Percentiles rank a stretch among this genome's conserved stretches.
phyloP scores from a whole-genome alignment of 2,797 vertebrate species.

The Tachyglossus aculeatus region DNA sequence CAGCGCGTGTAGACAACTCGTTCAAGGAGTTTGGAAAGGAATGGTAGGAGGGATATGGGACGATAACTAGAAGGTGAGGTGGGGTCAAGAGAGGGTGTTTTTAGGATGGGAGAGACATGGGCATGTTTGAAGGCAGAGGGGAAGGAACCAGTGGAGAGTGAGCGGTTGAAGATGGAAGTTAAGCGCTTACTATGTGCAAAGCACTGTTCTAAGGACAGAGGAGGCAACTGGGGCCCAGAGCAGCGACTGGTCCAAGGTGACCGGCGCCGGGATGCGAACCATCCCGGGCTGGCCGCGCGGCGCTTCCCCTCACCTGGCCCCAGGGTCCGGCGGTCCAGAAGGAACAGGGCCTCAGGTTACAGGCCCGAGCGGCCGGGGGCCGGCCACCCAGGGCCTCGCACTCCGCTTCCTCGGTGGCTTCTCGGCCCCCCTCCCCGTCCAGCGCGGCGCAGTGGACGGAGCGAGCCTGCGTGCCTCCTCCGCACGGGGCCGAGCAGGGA shows the following conservation, averaged over 20 bases:
- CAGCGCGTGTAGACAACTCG: too few relatives aligned
- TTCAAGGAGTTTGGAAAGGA: too few relatives aligned
- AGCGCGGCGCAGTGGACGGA: constrained; percentile 84
- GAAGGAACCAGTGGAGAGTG: too few relatives aligned
- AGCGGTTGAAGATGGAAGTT: too few relatives aligned
- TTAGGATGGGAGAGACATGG: too few relatives aligned
- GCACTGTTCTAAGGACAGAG: too few relatives aligned
- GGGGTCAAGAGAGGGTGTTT: too few relatives aligned
- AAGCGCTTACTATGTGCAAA: too few relatives aligned
- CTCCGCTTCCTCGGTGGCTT: constrained; percentile 75
- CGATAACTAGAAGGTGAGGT: too few relatives aligned
- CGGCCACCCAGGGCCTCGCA: constrained; percentile 80
- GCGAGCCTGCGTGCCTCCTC: constrained; percentile 87
- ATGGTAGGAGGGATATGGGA: too few relatives aligned
- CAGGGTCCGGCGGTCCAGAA: constrained; percentile 79
- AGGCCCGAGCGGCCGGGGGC: constrained; percentile 82
- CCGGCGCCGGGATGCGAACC: not conserved
- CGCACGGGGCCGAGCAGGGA: constrained; percentile 86
- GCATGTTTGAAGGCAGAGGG: too few relatives aligned
- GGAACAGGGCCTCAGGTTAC: constrained; percentile 83
- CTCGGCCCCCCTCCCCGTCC: constrained; percentile 73
- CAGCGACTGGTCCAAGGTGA: not conserved
- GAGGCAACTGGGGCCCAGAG: too few relatives aligned
- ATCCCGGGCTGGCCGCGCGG: fast-evolving
- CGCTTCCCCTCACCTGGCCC: constrained; percentile 80